Evolutionary conservation across 2,797 vertebrate species (phyloP).

Genomic region (Chelmon rostratus): DNA sequence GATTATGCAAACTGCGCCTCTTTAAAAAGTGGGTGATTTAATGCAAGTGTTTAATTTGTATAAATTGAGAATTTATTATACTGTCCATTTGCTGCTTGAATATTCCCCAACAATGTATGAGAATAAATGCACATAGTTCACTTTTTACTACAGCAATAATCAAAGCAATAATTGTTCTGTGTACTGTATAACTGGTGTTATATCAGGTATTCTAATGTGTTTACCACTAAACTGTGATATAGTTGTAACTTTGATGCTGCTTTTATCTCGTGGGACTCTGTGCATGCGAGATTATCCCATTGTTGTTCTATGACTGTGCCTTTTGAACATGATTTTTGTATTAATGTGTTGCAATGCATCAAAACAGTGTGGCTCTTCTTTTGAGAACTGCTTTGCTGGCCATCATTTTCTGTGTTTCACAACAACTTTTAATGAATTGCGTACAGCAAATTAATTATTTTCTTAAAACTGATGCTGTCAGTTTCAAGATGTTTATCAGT

Average conservation of each 20-base stretch:
- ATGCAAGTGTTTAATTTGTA: conserved; percentile 49
- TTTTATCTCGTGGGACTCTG: conserved; percentile 51
- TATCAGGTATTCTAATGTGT: conserved; percentile 62
- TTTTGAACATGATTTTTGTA: conserved; percentile 53
- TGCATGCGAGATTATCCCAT: conserved; percentile 66
- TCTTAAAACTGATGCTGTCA: neutral
- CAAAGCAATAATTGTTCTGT: conserved; percentile 75
- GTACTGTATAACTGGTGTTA: conserved; percentile 50
- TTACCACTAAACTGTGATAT: conserved; percentile 69
- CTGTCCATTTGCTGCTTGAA: conserved; percentile 69
- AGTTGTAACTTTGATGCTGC: conserved; percentile 56
- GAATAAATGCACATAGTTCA: conserved; percentile 73
- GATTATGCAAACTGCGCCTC: conserved; percentile 67
- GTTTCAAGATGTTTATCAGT: conserved; percentile 11
- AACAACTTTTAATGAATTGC: conserved; percentile 11
- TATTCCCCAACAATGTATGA: conserved; percentile 40
- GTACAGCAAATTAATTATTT: neutral
- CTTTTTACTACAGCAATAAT: conserved; percentile 80
- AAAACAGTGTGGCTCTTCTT: neutral
- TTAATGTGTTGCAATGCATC: conserved; percentile 29
- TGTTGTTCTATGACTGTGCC: conserved; percentile 66
- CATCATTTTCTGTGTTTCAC: neutral
- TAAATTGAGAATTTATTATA: conserved; percentile 37
- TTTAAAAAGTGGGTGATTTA: conserved; percentile 37
- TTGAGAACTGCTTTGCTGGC: conserved; percentile 2